Percentiles rank a stretch among this genome's conserved stretches.
These are phyloP conservation scores for Gibbula magus DNA, from an alignment of 2,888 invertebrate species.

Conservation along the genomic window DNA sequence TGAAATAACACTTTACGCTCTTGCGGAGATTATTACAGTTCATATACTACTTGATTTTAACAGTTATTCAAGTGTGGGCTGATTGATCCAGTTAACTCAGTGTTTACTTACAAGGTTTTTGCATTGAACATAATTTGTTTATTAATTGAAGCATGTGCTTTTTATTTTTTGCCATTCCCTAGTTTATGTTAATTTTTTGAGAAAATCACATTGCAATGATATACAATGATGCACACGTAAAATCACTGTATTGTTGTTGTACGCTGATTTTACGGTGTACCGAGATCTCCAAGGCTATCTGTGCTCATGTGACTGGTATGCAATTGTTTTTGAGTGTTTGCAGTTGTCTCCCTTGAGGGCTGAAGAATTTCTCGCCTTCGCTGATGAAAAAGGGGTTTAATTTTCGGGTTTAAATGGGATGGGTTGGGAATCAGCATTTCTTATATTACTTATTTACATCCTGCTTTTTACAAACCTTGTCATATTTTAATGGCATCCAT, in stretches of 20 bases:
- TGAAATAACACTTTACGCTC: conserved; percentile 36
- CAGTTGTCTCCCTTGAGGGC: neutral
- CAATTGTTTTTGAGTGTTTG: neutral
- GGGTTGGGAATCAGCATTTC: conserved; percentile 16
- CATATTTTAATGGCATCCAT: conserved; percentile 17
- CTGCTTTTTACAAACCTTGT: conserved; percentile 17
- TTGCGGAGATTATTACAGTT: conserved; percentile 34
- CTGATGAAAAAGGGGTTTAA: neutral
- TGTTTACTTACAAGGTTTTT: conserved; percentile 35
- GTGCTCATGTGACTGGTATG: neutral
- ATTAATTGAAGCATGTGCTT: conserved; percentile 41
- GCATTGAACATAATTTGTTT: conserved; percentile 26
- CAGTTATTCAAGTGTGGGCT: conserved; percentile 35
- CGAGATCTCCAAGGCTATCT: neutral
- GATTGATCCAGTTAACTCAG: conserved; percentile 35
- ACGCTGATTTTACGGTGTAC: conserved; percentile 43
- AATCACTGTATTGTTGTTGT: conserved; percentile 45
- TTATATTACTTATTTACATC: neutral
- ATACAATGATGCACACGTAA: conserved; percentile 45
- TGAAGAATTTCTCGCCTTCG: neutral
- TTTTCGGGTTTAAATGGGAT: neutral
- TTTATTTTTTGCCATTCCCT: conserved; percentile 56
- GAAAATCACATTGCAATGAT: conserved; percentile 38
- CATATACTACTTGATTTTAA: conserved; percentile 36
- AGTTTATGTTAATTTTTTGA: conserved; percentile 41